These are phyloP conservation scores for Lymantria monacha DNA, from an alignment of 2,888 invertebrate genomes.

Conservation along the genomic window DNA sequence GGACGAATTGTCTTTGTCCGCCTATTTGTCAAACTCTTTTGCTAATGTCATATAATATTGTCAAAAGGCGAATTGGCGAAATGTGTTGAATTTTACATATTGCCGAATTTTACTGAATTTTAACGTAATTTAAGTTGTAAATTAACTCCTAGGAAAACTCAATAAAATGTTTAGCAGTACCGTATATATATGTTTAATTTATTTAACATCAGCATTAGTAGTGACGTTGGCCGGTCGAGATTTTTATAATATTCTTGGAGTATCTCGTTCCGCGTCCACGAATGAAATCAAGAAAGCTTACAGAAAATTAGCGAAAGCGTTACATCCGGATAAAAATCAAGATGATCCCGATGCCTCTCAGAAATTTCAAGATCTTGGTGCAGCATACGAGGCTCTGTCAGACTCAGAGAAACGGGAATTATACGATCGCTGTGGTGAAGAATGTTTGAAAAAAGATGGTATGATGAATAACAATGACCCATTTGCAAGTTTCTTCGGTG, in stretches of 20 bases:
- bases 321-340: constrained; percentile 98
- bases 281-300: constrained; percentile 99
- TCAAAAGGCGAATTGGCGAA: constrained; percentile 46
- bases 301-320: constrained; percentile 95
- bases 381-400: constrained; percentile 97
- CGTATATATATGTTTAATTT: constrained; percentile 63
- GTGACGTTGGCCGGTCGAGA: constrained; percentile 88
- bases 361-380: constrained; percentile 97
- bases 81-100: constrained; percentile 51
- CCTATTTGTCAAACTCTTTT: constrained; percentile 48
- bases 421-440: constrained; percentile 98
- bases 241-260: constrained; percentile 96
- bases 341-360: constrained; percentile 96
- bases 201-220: constrained; percentile 61
- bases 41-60: constrained; percentile 22
- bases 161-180: constrained; percentile 64
- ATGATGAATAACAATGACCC: constrained; percentile 95
- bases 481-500: constrained; percentile 98
- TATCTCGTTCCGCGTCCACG: constrained; percentile 91
- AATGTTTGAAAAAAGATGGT: constrained; percentile 96
- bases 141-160: constrained; percentile 54
- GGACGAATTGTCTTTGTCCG: constrained; percentile 69
- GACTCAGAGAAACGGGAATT: constrained; percentile 96
- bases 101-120: constrained; percentile 38
- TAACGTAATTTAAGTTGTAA: constrained; percentile 40